These are phyloP conservation scores for Orthosia incerta DNA, from an alignment of 2,888 invertebrate genomes.

Conservation along the genomic window DNA sequence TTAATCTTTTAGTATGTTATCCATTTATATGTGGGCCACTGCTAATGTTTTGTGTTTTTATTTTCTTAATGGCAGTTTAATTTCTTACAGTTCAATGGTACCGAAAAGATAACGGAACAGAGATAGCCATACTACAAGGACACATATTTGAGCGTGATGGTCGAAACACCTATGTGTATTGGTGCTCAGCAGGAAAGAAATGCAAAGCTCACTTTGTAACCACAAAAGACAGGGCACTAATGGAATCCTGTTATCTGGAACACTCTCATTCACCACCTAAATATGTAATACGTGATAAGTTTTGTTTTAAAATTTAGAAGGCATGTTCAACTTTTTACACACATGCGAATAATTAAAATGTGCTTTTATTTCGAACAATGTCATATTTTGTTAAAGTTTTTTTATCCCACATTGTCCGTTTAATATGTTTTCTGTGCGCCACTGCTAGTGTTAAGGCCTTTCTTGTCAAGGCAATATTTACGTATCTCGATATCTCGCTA, in stretches of 20 bases:
- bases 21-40: too few species aligned
- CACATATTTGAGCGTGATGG: conserved; percentile 70
- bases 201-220: conserved; percentile 41
- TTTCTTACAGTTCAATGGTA: conserved; percentile 30
- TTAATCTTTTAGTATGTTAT: too few species aligned
- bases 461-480: not conserved
- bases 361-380: not conserved
- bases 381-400: not conserved
- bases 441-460: not conserved
- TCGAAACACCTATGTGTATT: conserved; percentile 30
- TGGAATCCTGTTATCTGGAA: conserved; percentile 26
- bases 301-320: conserved; percentile 25
- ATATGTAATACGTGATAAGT: conserved; percentile 37
- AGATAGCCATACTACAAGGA: conserved; percentile 68
- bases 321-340: too few species aligned
- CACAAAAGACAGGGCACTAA: conserved; percentile 29
- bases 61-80: too few species aligned
- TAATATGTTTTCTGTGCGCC: not conserved
- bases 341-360: not conserved
- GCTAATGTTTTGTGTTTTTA: too few species aligned
- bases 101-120: conserved; percentile 58
- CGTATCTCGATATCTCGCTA: not conserved
- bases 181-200: conserved; percentile 30
- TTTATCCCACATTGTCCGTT: not conserved
- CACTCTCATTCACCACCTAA: conserved; percentile 24